Evolutionary conservation across 2,888 invertebrate genomes (phyloP), one percentile per base, ranked within the genome.

Genomic region (Caenorhabditis virilis): DNA sequence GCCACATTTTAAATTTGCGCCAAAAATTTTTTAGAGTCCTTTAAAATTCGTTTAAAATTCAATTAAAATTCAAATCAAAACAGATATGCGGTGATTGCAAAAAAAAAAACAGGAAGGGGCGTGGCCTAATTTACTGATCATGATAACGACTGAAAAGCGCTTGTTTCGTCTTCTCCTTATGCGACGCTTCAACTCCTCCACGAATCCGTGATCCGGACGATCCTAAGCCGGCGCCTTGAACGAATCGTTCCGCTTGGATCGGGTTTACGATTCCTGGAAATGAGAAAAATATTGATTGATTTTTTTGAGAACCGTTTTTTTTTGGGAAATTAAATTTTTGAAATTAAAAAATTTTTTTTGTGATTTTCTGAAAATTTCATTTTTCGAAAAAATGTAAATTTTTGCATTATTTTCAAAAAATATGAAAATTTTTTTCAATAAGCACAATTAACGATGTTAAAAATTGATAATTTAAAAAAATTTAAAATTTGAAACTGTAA

Each of bases 261-360:
- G 82, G 82, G 45, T 77, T 67, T 20, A 78, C 77, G 27, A 82
- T 82, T 43, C 81, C 81, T 78, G 51, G n/a, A 70, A 61, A 16
- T 11, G 18, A 18, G 6, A 7, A 20, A 20, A 20, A 5, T 18
- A 6, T 39, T 9, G 7, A 9, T 30, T 26, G 27, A 2, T 46
- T 46, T 23, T 15, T 11, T 25, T 3, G 13, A 23, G n/a, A 6
- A 11, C 45, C n/a, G n/a, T n/a, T n/a, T n/a, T n/a, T n/a, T 16
- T 1, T 5, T 35, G 13, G 13, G 18, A 35, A 9, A 33, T 20
- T 35, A 22, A 47, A 49, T 47, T 3, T 45, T 22, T 27, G 4
- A 25, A 18, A 20, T 51, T 41, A n/a, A 2, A 15, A 36, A 13
- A 30, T 45, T 45, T 45, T 45, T 11, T n/a, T 39, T 39, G 15